These are phyloP conservation scores for Coenonympha glycerion DNA, from an alignment of 2,888 invertebrate species.

Conservation along the genomic window DNA sequence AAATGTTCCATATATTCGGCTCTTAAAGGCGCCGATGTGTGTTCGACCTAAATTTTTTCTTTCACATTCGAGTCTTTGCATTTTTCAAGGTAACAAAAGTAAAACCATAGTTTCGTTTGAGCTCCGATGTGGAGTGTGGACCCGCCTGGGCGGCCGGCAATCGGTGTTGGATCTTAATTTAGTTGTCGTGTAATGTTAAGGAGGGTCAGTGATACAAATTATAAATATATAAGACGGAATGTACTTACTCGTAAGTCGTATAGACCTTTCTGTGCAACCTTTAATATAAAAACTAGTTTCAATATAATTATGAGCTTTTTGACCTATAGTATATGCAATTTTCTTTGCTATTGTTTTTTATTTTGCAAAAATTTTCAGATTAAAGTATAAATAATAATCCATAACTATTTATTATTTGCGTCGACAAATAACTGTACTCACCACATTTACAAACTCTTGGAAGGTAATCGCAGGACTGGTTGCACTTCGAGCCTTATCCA, in stretches of 20 bases:
- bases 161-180: slow-evolving; percentile 74
- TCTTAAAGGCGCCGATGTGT: neutral
- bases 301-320: too few relatives aligned
- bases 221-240: too few relatives aligned
- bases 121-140: slow-evolving; percentile 1
- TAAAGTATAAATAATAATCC: too few relatives aligned
- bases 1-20: too few relatives aligned
- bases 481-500: slow-evolving; percentile 82
- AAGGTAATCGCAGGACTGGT: slow-evolving; percentile 88
- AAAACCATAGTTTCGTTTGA: slow-evolving; percentile 2
- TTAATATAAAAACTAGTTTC: too few relatives aligned
- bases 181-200: slow-evolving; percentile 68
- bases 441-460: slow-evolving; percentile 96
- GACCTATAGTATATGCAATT: too few relatives aligned
- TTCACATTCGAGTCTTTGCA: slow-evolving; percentile 17
- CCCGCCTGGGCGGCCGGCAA: slow-evolving; percentile 38
- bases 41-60: slow-evolving; percentile 17
- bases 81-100: slow-evolving; percentile 8
- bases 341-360: too few relatives aligned
- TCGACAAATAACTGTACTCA: slow-evolving; percentile 75
- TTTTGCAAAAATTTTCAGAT: too few relatives aligned
- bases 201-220: slow-evolving; percentile 48
- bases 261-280: too few relatives aligned
- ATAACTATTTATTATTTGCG: neutral
- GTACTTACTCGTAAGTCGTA: too few relatives aligned